A percentile compares a stretch with the other conserved stretches of the same genome.
Conservation (phyloP, 2,113 vertebrate species). For the Muntiacus muntjak region DNA sequence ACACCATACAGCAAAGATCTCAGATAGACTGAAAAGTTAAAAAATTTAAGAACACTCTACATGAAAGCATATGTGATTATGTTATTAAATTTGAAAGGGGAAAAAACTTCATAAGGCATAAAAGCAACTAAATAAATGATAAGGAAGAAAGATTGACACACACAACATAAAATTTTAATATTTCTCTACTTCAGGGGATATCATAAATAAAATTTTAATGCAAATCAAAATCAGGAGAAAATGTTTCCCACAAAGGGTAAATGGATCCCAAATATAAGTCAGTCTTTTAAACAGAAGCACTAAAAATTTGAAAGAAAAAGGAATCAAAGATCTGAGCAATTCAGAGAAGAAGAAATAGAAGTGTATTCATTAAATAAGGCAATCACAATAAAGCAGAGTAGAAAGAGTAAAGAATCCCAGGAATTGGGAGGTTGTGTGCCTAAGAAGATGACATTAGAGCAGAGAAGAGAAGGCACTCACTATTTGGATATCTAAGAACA, state of each 20-base stretch:
- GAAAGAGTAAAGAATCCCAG: background rate
- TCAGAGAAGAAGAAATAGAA: background rate
- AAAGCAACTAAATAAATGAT: background rate
- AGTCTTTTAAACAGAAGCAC: background rate
- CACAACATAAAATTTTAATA: conserved; percentile 9
- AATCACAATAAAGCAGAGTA: background rate
- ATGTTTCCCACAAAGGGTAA: background rate
- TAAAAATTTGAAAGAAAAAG: background rate
- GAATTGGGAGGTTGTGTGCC: background rate
- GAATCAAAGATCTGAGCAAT: background rate
- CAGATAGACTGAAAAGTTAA: background rate
- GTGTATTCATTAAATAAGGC: background rate
- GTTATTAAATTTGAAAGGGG: background rate
- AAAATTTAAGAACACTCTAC: background rate
- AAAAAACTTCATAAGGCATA: background rate
- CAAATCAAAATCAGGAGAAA: conserved; percentile 5
- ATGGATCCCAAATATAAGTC: background rate
- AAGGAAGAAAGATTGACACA: background rate
- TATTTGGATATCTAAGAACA: background rate
- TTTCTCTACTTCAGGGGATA: background rate
- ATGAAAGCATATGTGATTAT: background rate
- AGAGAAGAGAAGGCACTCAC: background rate
- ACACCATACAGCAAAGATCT: background rate
- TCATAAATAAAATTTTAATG: background rate
- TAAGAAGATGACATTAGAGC: background rate